Evolutionary conservation across 37 sponge, comb jelly and placozoan species (phyloP).

Genomic region (Cladorhizidae sp.): DNA sequence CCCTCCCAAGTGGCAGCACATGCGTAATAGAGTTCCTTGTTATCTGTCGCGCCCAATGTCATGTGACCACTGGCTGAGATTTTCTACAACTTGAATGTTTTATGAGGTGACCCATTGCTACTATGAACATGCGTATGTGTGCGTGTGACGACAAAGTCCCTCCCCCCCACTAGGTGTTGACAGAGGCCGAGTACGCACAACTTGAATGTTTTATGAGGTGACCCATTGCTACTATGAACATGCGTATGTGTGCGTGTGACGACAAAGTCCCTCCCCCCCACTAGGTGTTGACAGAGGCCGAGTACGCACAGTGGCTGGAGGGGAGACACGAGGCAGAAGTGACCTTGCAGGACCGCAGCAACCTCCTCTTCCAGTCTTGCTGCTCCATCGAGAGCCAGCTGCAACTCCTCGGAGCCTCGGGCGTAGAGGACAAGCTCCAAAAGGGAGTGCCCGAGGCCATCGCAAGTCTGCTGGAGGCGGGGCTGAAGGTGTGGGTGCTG

Average conservation of each 20-base stretch:
- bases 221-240: too few species aligned
- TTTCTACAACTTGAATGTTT: too few species aligned
- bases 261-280: not conserved
- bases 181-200: conserved; percentile 47
- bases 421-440: conserved; percentile 85
- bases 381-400: conserved; percentile 32
- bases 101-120: too few species aligned
- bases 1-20: too few species aligned
- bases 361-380: conserved; percentile 21
- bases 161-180: conserved; percentile 42
- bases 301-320: conserved; percentile 53
- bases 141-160: too few species aligned
- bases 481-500: conserved; percentile 86
- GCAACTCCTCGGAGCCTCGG: conserved; percentile 76
- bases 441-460: conserved; percentile 77
- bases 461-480: conserved; percentile 48
- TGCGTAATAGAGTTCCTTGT: too few species aligned
- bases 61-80: too few species aligned
- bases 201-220: too few species aligned
- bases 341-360: conserved; percentile 48
- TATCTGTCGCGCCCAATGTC: too few species aligned
- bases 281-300: conserved; percentile 49
- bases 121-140: too few species aligned
- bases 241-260: too few species aligned
- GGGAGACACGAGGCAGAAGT: conserved; percentile 55